These are phyloP conservation scores for Motacilla alba DNA, from an alignment of 2,113 vertebrate species.

Conservation along the genomic window DNA sequence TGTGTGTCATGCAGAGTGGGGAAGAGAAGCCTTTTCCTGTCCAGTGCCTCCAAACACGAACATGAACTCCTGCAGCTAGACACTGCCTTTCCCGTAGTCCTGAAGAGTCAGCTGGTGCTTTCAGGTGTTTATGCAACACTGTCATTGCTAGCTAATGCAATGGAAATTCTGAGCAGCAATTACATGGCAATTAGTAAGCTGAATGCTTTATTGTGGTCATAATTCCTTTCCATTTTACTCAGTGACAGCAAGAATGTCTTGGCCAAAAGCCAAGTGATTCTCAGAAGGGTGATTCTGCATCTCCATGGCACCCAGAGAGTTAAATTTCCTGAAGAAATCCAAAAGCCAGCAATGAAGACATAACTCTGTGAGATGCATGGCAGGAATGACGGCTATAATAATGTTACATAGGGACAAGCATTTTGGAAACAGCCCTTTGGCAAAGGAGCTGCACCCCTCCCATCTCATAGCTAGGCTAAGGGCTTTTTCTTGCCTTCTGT, in stretches of 20 bases:
- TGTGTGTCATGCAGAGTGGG: neutral
- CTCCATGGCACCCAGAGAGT: neutral
- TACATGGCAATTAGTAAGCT: conserved; percentile 34
- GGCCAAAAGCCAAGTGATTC: neutral
- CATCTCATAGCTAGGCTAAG: neutral
- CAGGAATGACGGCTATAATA: neutral
- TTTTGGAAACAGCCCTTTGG: neutral
- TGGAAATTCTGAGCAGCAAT: conserved; percentile 20
- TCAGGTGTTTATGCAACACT: neutral
- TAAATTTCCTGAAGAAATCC: neutral
- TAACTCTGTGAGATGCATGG: neutral
- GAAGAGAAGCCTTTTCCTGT: neutral
- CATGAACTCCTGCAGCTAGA: fast-evolving
- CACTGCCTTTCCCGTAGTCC: neutral
- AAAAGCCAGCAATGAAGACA: neutral
- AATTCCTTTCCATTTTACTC: conserved; percentile 17
- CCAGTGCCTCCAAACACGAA: neutral
- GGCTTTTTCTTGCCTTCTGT: neutral
- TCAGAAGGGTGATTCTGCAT: neutral
- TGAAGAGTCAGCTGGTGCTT: neutral
- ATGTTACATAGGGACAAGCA: neutral
- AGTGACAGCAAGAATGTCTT: neutral
- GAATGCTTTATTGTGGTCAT: conserved; percentile 12
- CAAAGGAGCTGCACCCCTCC: fast-evolving
- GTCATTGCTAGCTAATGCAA: neutral